Conservation (phyloP, 2,113 vertebrate genomes). For the Ia io region DNA sequence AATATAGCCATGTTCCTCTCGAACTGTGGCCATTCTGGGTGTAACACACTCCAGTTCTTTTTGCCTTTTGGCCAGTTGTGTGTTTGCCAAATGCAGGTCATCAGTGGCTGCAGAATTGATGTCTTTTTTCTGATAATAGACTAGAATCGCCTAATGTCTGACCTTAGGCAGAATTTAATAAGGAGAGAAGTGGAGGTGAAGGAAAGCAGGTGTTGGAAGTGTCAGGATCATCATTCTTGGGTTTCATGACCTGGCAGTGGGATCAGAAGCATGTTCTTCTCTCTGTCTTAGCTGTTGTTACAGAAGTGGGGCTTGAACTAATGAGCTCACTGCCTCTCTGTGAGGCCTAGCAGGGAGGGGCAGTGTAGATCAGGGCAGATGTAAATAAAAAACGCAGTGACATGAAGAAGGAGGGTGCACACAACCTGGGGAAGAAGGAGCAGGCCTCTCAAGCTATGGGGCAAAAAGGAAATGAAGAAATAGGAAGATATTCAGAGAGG, state of each 20-base stretch:
- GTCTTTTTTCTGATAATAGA: background rate
- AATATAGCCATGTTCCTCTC: background rate
- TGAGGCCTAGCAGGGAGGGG: background rate
- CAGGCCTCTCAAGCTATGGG: background rate
- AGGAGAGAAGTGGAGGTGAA: background rate
- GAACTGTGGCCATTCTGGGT: background rate
- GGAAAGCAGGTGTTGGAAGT: background rate
- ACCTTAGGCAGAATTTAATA: background rate
- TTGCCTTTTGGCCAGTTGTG: background rate
- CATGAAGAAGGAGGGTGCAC: background rate
- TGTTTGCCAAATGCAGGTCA: background rate
- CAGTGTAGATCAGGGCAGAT: background rate
- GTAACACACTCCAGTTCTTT: background rate
- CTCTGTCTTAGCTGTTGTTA: background rate
- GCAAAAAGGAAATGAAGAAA: background rate
- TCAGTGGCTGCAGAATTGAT: background rate
- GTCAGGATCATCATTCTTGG: background rate
- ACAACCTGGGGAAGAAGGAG: background rate
- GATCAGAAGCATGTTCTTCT: background rate
- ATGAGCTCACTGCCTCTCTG: background rate
- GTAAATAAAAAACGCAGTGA: background rate
- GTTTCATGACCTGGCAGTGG: background rate
- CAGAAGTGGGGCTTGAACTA: background rate
- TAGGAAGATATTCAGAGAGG: background rate
- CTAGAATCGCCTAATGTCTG: background rate